phyloP scores from a whole-genome alignment of 2,888 invertebrate genomes.

The Xylota segnis region DNA sequence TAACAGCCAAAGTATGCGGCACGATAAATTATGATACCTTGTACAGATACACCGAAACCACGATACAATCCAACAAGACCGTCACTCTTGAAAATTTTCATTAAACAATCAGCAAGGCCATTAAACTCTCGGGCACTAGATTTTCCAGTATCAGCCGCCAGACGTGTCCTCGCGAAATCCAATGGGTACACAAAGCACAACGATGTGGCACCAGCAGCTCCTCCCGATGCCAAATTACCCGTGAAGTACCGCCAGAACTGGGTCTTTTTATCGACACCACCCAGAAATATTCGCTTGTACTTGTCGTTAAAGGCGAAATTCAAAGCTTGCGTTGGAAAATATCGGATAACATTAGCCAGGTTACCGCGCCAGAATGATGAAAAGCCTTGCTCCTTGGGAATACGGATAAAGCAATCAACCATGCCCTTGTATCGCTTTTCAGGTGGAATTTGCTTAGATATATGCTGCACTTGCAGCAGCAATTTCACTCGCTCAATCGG shows the following conservation, averaged over 20 bases:
- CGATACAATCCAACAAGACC: conserved; percentile 86
- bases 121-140: conserved; percentile 91
- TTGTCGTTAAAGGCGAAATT: conserved; percentile 97
- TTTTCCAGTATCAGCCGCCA: conserved; percentile 92
- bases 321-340: conserved; percentile 95
- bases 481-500: conserved; percentile 96
- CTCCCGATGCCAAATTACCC: conserved; percentile 94
- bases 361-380: conserved; percentile 95
- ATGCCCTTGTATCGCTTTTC: conserved; percentile 94
- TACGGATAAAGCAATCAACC: conserved; percentile 91
- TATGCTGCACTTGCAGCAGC: conserved; percentile 94
- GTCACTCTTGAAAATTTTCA: conserved; percentile 92
- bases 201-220: conserved; percentile 95
- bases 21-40: conserved; percentile 96
- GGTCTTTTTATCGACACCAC: conserved; percentile 91
- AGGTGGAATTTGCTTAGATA: conserved; percentile 92
- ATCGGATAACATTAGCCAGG: conserved; percentile 94
- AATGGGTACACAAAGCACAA: conserved; percentile 96
- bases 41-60: conserved; percentile 76
- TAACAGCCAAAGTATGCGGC: conserved; percentile 97
- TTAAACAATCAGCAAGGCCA: conserved; percentile 93
- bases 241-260: conserved; percentile 93
- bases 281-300: conserved; percentile 87
- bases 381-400: conserved; percentile 92
- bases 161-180: conserved; percentile 95